Evolutionary conservation across 2,888 invertebrate genomes (phyloP).

Genomic region (Dysmachus trigonus): DNA sequence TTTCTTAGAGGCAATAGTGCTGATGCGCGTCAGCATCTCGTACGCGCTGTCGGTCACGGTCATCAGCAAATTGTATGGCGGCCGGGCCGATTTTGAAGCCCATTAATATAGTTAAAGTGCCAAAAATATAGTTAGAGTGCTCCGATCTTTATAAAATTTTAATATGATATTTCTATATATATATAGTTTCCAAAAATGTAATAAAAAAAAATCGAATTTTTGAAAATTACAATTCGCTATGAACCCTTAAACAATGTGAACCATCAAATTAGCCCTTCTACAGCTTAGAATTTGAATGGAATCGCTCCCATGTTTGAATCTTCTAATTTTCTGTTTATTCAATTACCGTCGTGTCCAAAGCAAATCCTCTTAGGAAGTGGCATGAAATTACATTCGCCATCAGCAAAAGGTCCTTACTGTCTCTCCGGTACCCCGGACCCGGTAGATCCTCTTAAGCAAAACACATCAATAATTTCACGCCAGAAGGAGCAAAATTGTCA

Average conservation of each 20-base stretch:
- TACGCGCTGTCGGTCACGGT: too few relatives aligned
- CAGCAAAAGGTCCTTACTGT: not conserved
- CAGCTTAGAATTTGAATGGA: not conserved
- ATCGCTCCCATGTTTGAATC: not conserved
- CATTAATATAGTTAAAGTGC: too few relatives aligned
- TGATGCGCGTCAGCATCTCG: too few relatives aligned
- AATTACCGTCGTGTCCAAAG: not conserved
- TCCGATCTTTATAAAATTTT: too few relatives aligned
- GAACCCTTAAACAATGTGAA: not conserved
- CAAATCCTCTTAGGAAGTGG: slow-evolving; percentile 20
- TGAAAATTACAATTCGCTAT: too few relatives aligned
- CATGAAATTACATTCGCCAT: slow-evolving; percentile 6
- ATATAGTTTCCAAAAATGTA: too few relatives aligned
- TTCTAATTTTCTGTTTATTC: slow-evolving; percentile 21
- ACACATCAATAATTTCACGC: slow-evolving; percentile 31
- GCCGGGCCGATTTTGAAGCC: too few relatives aligned
- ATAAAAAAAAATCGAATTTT: too few relatives aligned
- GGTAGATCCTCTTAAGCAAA: slow-evolving; percentile 25
- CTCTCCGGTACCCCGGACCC: not conserved
- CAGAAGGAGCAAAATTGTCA: not conserved
- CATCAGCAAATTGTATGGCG: too few relatives aligned
- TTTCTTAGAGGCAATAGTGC: too few relatives aligned
- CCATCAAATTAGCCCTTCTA: not conserved
- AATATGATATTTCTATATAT: too few relatives aligned
- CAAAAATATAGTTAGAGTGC: too few relatives aligned